Base-by-base conservation (phyloP, 2,888 invertebrate species). In the Ellobium chinense region DNA sequence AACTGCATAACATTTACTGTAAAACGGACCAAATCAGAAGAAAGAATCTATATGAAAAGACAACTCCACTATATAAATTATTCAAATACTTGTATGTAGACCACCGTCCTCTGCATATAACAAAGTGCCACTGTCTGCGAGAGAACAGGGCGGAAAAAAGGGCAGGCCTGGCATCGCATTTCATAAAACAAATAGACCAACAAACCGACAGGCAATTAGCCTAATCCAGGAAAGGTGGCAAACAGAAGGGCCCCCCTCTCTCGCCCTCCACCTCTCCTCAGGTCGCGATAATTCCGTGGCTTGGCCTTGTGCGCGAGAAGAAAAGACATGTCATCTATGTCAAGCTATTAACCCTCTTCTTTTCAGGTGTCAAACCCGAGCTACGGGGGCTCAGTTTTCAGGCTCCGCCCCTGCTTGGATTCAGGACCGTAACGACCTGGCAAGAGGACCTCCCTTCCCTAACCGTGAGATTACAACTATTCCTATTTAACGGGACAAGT, bases 191-290 rank as follows among this genome's bases (percentile, higher is more conserved):
- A 74, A 74, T 74, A 74, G 63, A 74, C 74, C 31, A 63, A 74
- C 74, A 74, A 74, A 74, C 74, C 63, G 74, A 39, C 74, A 63
- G 74, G 74, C 74, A 74, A 74, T 74, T 74, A 74, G 63, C 36
- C 62, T 74, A 74, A 74, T 62, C 63, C 74, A 62, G 31, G 34
- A 31, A 63, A 74, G 74, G 37, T 4, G 46, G 74, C 74, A 74
- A 74, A 74, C 74, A 74, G 31, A 12, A 37, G 63, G 14, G 7
- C 27, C n/a, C 29, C 24, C 46, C 1, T 7, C 37, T 46, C 74
- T 60, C n/a, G 7, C 21, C 60, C n/a, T 14, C 60, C 5, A 7
- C 27, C 36, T 31, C 73, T 73, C 62, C 46, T 62, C 60, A 37
- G 18, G 46, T 39, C 39, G 5, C 0, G 63, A 7, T 46, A 63